Evolutionary conservation across 2,113 vertebrate genomes (phyloP), one percentile per base, ranked within the genome.

Genomic region (Sylvietta virens): DNA sequence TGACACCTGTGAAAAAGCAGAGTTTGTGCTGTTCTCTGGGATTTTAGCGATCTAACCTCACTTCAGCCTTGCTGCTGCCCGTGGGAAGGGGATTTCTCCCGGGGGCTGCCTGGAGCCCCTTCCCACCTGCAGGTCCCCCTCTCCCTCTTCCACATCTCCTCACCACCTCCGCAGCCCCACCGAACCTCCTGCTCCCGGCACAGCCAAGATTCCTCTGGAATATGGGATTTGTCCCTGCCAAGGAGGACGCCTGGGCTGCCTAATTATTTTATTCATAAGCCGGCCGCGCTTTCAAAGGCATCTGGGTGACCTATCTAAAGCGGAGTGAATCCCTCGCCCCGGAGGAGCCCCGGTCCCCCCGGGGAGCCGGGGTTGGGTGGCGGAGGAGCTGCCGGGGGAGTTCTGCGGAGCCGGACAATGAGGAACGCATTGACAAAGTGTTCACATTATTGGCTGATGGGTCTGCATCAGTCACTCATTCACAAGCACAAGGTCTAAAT

Each of bases 391-490:
- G 70, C 65, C 86, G 60, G 95, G 97, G 81, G 96, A 98, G 97
- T 64, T 98, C 97, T 97, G 98, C 97, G 98, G 97, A 98, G 98
- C 98, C 37, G 98, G 98, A 98, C 98, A 98, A 98, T 98, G 98
- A 98, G 98, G 91, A 97, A 95, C 97, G 96, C 98, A 92, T 98
- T 99, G 99, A 99, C 98, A 98, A 98, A 99, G 99, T 99, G 98
- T 98, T 98, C 98, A 97, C 98, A 98, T 99, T 99, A 99, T 97
- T 97, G 98, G 98, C 97, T 98, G 98, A 98, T 98, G 97, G 98
- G 95, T 98, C 97, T 91, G 96, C 99, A 99, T 99, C 99, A 98
- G 98, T 99, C 99, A 99, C 98, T 99, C 98, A 99, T 99, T 99
- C 98, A 99, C 89, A 88, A 96, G 98, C 98, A 98, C 98, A 98